Conservation (phyloP, 2,797 vertebrate genomes). For the Siniperca undulata region DNA sequence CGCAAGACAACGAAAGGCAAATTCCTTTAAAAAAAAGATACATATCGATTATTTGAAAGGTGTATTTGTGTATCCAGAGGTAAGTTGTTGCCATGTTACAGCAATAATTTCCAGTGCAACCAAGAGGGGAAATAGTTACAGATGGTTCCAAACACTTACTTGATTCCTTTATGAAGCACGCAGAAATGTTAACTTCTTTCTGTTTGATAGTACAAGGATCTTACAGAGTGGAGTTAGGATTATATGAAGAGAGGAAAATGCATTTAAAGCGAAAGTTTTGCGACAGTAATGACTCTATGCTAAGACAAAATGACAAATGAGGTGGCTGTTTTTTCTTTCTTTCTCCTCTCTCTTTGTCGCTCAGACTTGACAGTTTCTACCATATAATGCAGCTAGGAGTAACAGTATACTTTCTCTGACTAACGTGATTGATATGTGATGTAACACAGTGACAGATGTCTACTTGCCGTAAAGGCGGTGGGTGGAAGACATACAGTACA, state of each 20-base stretch:
- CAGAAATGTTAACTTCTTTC: conserved; percentile 35
- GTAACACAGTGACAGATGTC: conserved; percentile 75
- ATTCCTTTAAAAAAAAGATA: conserved; percentile 35
- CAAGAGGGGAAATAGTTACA: conserved; percentile 27
- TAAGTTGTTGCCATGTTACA: conserved; percentile 66
- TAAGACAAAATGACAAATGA: conserved; percentile 50
- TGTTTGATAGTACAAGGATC: conserved; percentile 26
- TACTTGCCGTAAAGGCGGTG: conserved; percentile 70
- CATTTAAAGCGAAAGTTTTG: conserved; percentile 28
- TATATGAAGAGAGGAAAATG: conserved; percentile 40
- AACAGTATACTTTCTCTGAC: conserved; percentile 59
- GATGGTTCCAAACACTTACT: conserved; percentile 39
- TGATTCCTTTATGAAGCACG: conserved; percentile 34
- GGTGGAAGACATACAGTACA: conserved; percentile 79
- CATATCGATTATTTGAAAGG: conserved; percentile 51
- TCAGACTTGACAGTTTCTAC: conserved; percentile 56
- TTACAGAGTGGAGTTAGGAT: conserved; percentile 29
- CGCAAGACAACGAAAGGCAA: conserved; percentile 30
- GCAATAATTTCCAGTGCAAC: conserved; percentile 52
- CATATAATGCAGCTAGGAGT: conserved; percentile 56
- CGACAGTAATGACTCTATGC: conserved; percentile 38
- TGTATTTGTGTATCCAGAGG: conserved; percentile 65
- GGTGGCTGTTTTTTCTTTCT: conserved; percentile 39
- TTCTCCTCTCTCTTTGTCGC: conserved; percentile 28
- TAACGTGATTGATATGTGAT: conserved; percentile 73